phyloP scores from a whole-genome alignment of 2,888 invertebrate genomes.

The Theodoxus fluviatilis region DNA sequence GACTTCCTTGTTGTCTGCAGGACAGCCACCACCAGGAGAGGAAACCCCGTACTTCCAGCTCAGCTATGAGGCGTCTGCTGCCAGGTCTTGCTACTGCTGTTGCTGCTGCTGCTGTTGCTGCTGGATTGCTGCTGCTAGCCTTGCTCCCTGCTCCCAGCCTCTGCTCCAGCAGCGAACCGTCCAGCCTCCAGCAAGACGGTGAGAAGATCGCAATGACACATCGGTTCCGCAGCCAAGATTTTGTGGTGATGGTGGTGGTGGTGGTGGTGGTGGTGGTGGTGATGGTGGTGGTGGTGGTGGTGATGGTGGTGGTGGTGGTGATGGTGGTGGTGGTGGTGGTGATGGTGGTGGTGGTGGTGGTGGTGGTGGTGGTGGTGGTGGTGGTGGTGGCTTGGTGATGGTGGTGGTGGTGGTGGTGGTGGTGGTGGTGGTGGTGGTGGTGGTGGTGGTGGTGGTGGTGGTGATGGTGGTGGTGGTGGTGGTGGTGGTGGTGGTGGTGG shows the following conservation, averaged over 20 bases:
- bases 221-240: too few relatives aligned
- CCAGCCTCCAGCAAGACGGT: too few relatives aligned
- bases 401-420: not conserved
- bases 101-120: too few relatives aligned
- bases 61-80: too few relatives aligned
- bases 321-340: not conserved
- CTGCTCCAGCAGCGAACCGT: too few relatives aligned
- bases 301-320: not conserved
- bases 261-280: not conserved
- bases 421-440: not conserved
- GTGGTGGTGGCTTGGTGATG: not conserved
- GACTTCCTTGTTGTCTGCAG: too few relatives aligned
- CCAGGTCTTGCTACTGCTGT: too few relatives aligned
- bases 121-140: too few relatives aligned
- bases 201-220: too few relatives aligned
- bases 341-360: not conserved
- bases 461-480: not conserved
- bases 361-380: slow-evolving; percentile 5
- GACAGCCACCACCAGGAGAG: too few relatives aligned
- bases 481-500: not conserved
- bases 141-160: too few relatives aligned
- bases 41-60: too few relatives aligned
- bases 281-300: not conserved
- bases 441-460: not conserved
- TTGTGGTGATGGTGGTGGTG: not conserved